Evolutionary conservation across 2,113 vertebrate genomes (phyloP).

Genomic region (Perognathus longimembris): DNA sequence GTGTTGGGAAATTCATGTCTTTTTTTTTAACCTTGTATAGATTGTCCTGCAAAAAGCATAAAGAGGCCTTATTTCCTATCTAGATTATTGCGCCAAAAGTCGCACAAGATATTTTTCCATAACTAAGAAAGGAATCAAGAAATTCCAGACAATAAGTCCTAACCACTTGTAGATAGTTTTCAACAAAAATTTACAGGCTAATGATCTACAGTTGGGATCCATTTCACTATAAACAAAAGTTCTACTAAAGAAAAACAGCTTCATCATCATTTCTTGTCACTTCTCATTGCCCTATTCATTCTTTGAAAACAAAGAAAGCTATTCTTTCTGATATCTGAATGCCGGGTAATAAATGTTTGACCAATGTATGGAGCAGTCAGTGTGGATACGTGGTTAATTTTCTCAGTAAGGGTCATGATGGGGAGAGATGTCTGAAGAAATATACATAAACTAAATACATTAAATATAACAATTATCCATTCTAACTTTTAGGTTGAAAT

Average conservation of each 20-base stretch:
- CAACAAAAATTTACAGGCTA: not conserved
- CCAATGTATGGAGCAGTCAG: not conserved
- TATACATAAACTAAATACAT: conserved; percentile 4
- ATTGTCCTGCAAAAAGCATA: not conserved
- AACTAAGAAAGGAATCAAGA: not conserved
- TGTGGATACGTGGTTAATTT: conserved; percentile 14
- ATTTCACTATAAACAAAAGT: not conserved
- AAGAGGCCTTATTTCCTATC: not conserved
- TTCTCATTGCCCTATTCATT: not conserved
- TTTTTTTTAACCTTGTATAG: not conserved
- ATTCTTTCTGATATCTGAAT: not conserved
- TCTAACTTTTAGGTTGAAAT: conserved; percentile 43
- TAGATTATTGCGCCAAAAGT: not conserved
- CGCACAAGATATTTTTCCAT: not conserved
- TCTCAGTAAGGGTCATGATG: not conserved
- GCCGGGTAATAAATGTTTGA: conserved; percentile 1
- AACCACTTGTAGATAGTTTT: not conserved
- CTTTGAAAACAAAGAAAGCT: not conserved
- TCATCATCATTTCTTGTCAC: not conserved
- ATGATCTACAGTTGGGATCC: not conserved
- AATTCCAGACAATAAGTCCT: not conserved
- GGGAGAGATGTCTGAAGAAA: conserved; percentile 35
- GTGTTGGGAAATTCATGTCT: not conserved
- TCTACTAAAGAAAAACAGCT: not conserved
- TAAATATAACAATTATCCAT: conserved; percentile 56